Evolutionary conservation across 2,797 vertebrate species (phyloP), one percentile per base, ranked within the genome.

Genomic region (Mustela erminea): DNA sequence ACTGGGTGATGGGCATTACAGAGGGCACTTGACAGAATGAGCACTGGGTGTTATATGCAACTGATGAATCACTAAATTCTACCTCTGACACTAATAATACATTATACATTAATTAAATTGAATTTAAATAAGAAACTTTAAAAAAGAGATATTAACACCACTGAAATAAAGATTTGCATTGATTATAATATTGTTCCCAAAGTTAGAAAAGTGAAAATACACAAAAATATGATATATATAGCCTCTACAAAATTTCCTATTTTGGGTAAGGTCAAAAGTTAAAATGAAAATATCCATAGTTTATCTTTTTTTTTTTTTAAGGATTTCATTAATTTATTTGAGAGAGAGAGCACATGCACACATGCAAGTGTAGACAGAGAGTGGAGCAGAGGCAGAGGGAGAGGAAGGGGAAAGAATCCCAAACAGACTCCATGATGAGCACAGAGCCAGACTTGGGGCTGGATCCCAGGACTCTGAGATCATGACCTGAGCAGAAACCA

Each of bases 111-210:
- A 35, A 66, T 35, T 68, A 68, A 68, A 35, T 35, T 68, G 66
- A 68, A 68, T 68, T 68, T 35, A 21, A 68, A 35, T 68, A 68
- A 68, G 64, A 35, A 68, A 35, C 18, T 35, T 35, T 2, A 35
- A 68, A 35, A 68, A 35, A 35, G 62, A 66, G 8, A n/a, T 77
- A 92, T 66, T 90, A 74, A 52, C 21, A 83, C 35, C 14, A 93
- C 7, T 2, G n/a, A n/a, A 46, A 56, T 56, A 58, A 87, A 92
- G 49, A 60, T 23, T 92, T 10, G 84, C 3, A 87, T 29, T 56
- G 11, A 92, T 68, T 87, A 86, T 41, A 72, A 88, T 52, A 95
- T 17, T 54, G 29, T 92, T 90, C 62, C 7, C n/a, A 87, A 97
- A 81, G 27, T 68, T 9, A 46, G 25, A 88, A 80, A 96, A 75